These are phyloP conservation scores for Chrysina gloriosa DNA, from an alignment of 2,888 invertebrate genomes.

Conservation along the genomic window DNA sequence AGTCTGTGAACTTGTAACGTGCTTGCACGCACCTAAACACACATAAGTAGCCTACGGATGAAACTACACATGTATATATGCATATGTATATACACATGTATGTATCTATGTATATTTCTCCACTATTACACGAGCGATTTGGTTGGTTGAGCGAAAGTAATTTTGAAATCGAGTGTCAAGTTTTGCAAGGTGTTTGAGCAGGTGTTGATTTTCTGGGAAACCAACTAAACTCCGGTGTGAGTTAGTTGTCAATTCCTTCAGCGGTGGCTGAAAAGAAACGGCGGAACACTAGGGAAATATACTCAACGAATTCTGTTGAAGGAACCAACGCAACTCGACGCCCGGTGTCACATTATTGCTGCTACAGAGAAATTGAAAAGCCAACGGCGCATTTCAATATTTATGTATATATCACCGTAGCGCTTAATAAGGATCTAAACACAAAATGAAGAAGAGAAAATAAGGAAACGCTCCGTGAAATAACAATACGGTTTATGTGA, in stretches of 20 bases:
- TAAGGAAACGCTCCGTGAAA: neutral
- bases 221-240: conserved; percentile 43
- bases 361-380: conserved; percentile 62
- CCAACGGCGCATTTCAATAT: conserved; percentile 60
- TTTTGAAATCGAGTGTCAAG: conserved; percentile 37
- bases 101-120: neutral
- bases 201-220: conserved; percentile 42
- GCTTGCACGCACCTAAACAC: no score
- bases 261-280: conserved; percentile 63
- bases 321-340: conserved; percentile 53
- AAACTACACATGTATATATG: neutral
- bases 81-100: neutral
- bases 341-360: conserved; percentile 60
- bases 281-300: conserved; percentile 65
- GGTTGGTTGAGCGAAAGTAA: conserved; percentile 8
- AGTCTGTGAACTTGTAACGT: no score
- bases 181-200: conserved; percentile 29
- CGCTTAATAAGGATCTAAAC: conserved; percentile 33
- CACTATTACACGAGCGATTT: conserved; percentile 1
- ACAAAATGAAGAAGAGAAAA: conserved; percentile 11
- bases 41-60: neutral
- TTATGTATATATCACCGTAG: conserved; percentile 49
- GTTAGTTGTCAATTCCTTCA: conserved; percentile 62
- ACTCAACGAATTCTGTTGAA: conserved; percentile 57
- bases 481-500: conserved; percentile 23